Evolutionary conservation across 2,888 invertebrate genomes (phyloP).

Genomic region (Catotricha subobsoleta): DNA sequence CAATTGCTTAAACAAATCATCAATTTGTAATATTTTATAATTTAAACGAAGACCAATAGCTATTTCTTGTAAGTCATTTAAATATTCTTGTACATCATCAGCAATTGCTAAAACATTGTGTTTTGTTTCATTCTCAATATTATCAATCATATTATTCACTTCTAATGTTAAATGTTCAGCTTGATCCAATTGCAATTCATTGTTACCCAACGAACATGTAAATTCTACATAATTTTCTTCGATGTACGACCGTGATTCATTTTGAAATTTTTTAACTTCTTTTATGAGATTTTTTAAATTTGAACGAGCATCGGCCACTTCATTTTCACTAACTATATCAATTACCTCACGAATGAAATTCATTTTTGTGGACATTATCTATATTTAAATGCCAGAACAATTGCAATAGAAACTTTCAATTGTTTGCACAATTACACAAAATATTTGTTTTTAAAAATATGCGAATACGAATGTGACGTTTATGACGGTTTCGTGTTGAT

Average conservation of each 20-base stretch:
- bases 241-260: slow-evolving; percentile 23
- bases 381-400: too few relatives aligned
- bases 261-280: slow-evolving; percentile 23
- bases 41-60: slow-evolving; percentile 33
- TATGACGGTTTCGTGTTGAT: too few relatives aligned
- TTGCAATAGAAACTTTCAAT: too few relatives aligned
- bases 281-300: slow-evolving; percentile 20
- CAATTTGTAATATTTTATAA: slow-evolving; percentile 29
- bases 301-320: slow-evolving; percentile 17
- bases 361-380: too few relatives aligned
- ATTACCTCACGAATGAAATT: slow-evolving; percentile 14
- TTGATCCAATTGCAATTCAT: slow-evolving; percentile 23
- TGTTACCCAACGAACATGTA: slow-evolving; percentile 22
- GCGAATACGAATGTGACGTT: too few relatives aligned
- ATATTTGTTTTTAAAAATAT: too few relatives aligned
- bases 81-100: slow-evolving; percentile 38
- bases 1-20: slow-evolving; percentile 29
- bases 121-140: slow-evolving; percentile 41
- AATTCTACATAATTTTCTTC: slow-evolving; percentile 27
- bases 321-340: slow-evolving; percentile 13
- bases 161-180: slow-evolving; percentile 20
- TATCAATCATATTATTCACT: slow-evolving; percentile 19
- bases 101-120: slow-evolving; percentile 41
- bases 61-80: slow-evolving; percentile 36
- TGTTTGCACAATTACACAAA: too few relatives aligned